phyloP scores from a whole-genome alignment of 2,888 invertebrate genomes.

The Phlogophora meticulosa region DNA sequence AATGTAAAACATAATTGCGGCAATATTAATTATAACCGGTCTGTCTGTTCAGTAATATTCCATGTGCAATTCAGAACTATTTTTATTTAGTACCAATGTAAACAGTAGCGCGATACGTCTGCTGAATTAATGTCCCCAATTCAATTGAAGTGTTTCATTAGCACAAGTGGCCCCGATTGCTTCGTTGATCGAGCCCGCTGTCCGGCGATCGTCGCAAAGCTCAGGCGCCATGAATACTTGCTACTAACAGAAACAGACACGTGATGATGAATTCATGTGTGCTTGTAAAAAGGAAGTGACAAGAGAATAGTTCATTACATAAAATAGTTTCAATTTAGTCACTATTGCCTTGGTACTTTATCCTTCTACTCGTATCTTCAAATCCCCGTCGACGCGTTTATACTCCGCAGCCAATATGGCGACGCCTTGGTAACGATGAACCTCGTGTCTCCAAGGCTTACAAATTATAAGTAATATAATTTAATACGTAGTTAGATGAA shows the following conservation, averaged over 20 bases:
- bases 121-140: conserved; percentile 90
- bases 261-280: conserved; percentile 66
- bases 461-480: neutral
- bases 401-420: conserved; percentile 37
- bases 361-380: conserved; percentile 10
- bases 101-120: conserved; percentile 80
- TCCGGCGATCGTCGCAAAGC: conserved; percentile 79
- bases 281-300: conserved; percentile 64
- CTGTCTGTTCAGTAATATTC: conserved; percentile 45
- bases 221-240: conserved; percentile 73
- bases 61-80: conserved; percentile 61
- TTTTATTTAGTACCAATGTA: conserved; percentile 79
- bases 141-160: conserved; percentile 91
- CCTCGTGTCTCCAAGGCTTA: neutral
- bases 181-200: conserved; percentile 84
- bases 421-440: conserved; percentile 20
- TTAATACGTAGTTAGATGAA: neutral
- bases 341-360: neutral
- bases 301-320: conserved; percentile 15
- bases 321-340: conserved; percentile 4
- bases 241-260: conserved; percentile 49
- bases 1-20: conserved; percentile 35
- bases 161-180: conserved; percentile 91
- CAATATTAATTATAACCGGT: conserved; percentile 17
- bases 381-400: conserved; percentile 14